Conservation (phyloP, 2,113 vertebrate species). For the Lycaon pictus region DNA sequence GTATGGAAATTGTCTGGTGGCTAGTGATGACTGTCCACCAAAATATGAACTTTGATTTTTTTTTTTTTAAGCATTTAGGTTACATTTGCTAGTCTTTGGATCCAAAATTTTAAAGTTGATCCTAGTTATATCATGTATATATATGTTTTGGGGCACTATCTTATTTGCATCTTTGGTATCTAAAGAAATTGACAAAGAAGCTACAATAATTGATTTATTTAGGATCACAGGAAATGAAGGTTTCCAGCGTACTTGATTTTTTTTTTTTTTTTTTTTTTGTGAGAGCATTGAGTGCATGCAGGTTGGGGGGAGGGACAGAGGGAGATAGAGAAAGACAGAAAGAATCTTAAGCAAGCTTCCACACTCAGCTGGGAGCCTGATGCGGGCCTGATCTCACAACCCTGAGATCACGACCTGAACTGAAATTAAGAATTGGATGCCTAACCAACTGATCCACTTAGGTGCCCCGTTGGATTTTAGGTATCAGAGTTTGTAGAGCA, state of each 20-base stretch:
- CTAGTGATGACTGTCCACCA: neutral
- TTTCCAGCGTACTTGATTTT: neutral
- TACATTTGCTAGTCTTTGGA: neutral
- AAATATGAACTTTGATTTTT: neutral
- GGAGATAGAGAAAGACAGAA: neutral
- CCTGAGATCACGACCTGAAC: neutral
- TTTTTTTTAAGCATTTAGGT: neutral
- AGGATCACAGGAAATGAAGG: neutral
- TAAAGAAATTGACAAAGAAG: neutral
- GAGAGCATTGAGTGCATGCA: neutral
- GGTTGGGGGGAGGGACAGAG: neutral
- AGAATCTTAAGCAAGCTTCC: neutral
- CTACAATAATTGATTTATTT: neutral
- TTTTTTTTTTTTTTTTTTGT: neutral
- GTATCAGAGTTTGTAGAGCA: neutral
- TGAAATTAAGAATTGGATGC: neutral
- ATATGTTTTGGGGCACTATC: neutral
- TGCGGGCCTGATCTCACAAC: neutral
- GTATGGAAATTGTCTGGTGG: neutral
- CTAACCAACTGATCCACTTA: neutral
- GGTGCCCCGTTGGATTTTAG: neutral
- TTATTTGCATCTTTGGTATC: slow-evolving; percentile 1
- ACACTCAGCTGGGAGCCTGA: neutral
- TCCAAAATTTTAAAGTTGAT: neutral
- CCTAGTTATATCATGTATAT: neutral